Conservation (phyloP, 2,797 vertebrate species). For the Pseudocheirus occidentalis region DNA sequence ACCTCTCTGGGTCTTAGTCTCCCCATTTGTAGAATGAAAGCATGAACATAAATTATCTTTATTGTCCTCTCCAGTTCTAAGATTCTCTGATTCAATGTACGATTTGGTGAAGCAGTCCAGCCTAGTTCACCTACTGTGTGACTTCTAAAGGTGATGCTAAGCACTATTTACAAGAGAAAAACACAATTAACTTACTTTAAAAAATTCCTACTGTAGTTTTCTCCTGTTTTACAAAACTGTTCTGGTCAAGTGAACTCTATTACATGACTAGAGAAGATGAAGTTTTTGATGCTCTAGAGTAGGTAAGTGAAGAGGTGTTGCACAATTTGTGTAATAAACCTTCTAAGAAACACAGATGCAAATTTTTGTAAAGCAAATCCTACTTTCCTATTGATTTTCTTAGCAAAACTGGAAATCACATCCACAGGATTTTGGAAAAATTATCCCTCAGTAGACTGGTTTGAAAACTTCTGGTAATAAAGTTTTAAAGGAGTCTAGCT, state of each 20-base stretch:
- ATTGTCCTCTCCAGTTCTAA: neutral
- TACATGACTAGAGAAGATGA: neutral
- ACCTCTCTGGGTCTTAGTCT: neutral
- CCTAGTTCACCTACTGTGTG: accelerated
- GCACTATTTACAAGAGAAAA: neutral
- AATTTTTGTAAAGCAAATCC: neutral
- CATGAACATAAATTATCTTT: neutral
- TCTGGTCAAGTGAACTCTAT: conserved; percentile 46
- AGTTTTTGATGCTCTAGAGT: neutral
- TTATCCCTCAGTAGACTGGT: neutral
- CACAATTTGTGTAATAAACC: neutral
- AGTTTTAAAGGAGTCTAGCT: neutral
- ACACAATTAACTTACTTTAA: neutral
- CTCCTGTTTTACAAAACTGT: conserved; percentile 31
- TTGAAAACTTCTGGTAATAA: neutral
- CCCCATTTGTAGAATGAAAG: neutral
- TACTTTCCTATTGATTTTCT: neutral
- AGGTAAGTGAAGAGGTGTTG: neutral
- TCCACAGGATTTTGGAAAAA: neutral
- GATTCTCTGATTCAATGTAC: neutral
- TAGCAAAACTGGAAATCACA: neutral
- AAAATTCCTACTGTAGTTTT: conserved; percentile 19
- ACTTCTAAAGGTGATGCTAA: neutral
- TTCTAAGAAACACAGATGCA: neutral
- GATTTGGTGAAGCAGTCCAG: neutral